Base-by-base conservation (phyloP, 92 coral and sea anemone genomes). In the Epizoanthus ramosus region DNA sequence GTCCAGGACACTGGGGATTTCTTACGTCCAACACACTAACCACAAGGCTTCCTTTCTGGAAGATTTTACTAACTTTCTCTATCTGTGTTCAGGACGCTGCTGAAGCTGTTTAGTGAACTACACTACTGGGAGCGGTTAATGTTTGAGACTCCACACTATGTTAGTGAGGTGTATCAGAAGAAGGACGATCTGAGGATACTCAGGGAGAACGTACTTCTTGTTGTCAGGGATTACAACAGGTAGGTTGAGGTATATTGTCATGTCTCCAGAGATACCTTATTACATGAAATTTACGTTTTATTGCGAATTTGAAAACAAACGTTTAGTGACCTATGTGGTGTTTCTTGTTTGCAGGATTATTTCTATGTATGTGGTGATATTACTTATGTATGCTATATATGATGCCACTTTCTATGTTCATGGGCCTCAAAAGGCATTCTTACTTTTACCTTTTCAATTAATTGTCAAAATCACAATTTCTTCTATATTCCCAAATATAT, bases 81-180 rank as follows among this genome's bases (percentile, higher is more conserved):
- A 69, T 70, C 73, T 85, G n/a, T 3, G 68, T 63, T 6, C 61
- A 97, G 99, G 75, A 90, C 85, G 58, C 87, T 97, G 56, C 81
- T 97, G 24, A 97, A 94, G 68, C 82, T 97, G 87, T 88, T 97
- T 63, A 97, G 94, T 77, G 99, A 97, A 79, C 92, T 97, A 79
- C 94, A 91, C 65, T 97, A 94, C 87, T 97, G 99, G 99, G 99
- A 97, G 87, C 93, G 94, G 80, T 83, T 97, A 84, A 97, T 97
- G 99, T 94, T 97, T 73, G 99, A 97, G 85, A 97, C 99, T 15
- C 99, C 99, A 24, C 99, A 97, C 86, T 97, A 97, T 77, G 99
- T 97, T 23, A 93, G 98, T 53, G 99, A 97, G 81, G 90, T 97
- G 63, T 97, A 94, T 74, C 92, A 88, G 85, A 97, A 97, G 91